Evolutionary conservation across 1,140 invertebrate species (phyloP), one percentile per base, ranked within the genome.

Genomic region (Aphaenogaster ashmeadi): DNA sequence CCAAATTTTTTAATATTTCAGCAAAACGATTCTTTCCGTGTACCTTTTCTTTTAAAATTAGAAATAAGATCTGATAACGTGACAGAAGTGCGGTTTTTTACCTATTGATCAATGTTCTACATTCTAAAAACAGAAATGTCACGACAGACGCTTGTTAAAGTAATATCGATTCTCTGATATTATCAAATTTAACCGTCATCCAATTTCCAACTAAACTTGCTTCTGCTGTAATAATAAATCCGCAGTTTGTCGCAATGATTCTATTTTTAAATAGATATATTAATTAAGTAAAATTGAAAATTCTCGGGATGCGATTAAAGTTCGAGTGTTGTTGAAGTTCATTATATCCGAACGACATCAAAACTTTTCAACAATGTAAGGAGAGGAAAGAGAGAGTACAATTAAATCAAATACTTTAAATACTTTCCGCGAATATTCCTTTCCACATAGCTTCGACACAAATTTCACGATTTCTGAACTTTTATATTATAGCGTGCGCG

Each of bases 181-280:
- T 47, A 69, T 15, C 2, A 50, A 69, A 50, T 69, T 47, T 69
- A 33, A 21, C 41, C 50, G 5, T 15, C 3, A 21, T 69, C 21
- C 44, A 47, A 50, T 18, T 75, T 75, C n/a, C 18, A 27, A 58
- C 58, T 21, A 18, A 75, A 60, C 13, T 60, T 75, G n/a, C 21
- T 15, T 44, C 15, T 3, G 13, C 44, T 75, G 44, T 27, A 44
- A 75, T n/a, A 72, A 54, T 33, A 54, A 54, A 72, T 33, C 13
- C 18, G 2, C n/a, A 41, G 3, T 36, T 38, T 74, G 15, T 52
- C 33, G 11, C 5, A 15, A 58, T 75, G 5, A 60, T 41, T 75
- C 38, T 27, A 58, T 27, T 75, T 44, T 75, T 27, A 58, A 75
- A 75, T 56, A 56, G 44, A 54, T 2, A 6, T 15, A 74, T 11